Evolutionary conservation across 1,140 invertebrate genomes (phyloP).

Genomic region (Cheumatopsyche charites): DNA sequence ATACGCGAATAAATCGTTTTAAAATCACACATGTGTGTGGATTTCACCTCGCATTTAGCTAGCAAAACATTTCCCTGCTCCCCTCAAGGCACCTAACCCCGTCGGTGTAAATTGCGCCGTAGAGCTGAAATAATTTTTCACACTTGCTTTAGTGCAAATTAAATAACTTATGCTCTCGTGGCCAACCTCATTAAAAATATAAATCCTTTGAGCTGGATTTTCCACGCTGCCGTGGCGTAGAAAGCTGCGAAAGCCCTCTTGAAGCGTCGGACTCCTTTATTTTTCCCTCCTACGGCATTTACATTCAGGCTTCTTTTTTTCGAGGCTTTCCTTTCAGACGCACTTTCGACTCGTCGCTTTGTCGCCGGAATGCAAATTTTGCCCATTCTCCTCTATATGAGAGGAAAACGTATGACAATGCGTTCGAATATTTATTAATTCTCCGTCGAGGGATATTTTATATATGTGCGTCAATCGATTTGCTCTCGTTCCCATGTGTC

Average conservation of each 20-base stretch:
- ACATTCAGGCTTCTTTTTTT: constrained; percentile 22
- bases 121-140: constrained; percentile 42
- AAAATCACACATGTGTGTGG: too few species aligned
- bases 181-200: constrained; percentile 45
- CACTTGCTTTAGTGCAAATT: constrained; percentile 48
- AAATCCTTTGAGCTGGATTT: constrained; percentile 41
- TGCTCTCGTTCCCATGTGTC: too few species aligned
- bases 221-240: constrained; percentile 18
- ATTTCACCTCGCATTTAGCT: too few species aligned
- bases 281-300: too few species aligned
- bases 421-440: too few species aligned
- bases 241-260: constrained; percentile 31
- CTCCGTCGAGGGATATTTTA: too few species aligned
- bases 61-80: too few species aligned
- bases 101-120: too few species aligned
- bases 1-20: too few species aligned
- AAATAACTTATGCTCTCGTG: constrained; percentile 45
- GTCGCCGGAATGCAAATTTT: neutral
- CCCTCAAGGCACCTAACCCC: too few species aligned
- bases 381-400: neutral
- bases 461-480: too few species aligned
- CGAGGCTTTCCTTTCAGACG: neutral
- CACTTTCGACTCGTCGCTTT: neutral
- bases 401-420: too few species aligned
- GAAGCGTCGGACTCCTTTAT: constrained; percentile 2